phyloP scores from a whole-genome alignment of 2,888 invertebrate species.

The Leucoptera coffeella region DNA sequence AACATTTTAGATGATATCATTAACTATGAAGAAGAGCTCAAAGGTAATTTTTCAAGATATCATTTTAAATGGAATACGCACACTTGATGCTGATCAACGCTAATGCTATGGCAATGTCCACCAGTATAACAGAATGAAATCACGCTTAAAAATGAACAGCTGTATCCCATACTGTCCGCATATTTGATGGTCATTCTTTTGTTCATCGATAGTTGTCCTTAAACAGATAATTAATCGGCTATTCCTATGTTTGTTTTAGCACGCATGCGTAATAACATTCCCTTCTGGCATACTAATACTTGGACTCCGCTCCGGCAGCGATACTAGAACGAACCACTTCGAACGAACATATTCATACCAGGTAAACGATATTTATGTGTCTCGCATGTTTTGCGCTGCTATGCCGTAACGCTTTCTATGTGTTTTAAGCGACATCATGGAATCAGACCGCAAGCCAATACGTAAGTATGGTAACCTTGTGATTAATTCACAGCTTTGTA shows the following conservation, averaged over 20 bases:
- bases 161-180: no score
- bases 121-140: no score
- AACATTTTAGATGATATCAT: conserved; percentile 65
- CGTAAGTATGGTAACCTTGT: no score
- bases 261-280: conserved; percentile 54
- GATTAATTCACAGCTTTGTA: no score
- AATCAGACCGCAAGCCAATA: no score
- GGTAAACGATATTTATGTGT: conserved; percentile 19
- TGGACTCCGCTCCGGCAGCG: conserved; percentile 33
- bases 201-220: no score
- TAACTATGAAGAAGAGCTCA: conserved; percentile 49
- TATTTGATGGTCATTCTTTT: no score
- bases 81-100: conserved; percentile 13
- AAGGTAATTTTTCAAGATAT: conserved; percentile 47
- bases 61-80: conserved; percentile 16
- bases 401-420: conserved; percentile 13
- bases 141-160: no score
- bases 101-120: no score
- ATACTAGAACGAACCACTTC: conserved; percentile 18
- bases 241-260: conserved; percentile 50
- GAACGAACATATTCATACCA: conserved; percentile 20
- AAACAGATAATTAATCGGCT: conserved; percentile 29
- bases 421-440: no score
- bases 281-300: conserved; percentile 53
- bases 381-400: conserved; percentile 15